Evolutionary conservation across 2,113 vertebrate genomes (phyloP).

Genomic region (Casuarius casuarius): DNA sequence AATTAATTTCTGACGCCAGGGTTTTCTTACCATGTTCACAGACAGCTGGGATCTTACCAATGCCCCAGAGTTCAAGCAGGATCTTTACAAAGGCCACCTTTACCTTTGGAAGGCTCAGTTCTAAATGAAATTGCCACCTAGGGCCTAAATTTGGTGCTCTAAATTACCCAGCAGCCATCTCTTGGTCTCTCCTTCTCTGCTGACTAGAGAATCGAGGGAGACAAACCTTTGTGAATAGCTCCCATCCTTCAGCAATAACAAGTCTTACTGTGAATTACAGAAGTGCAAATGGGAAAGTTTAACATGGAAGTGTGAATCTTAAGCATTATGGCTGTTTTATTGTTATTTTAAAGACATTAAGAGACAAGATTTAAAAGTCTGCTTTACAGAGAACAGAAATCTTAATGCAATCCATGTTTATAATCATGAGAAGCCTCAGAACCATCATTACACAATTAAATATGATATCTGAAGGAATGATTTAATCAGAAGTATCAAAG

Average conservation of each 20-base stretch:
- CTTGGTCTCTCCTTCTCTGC: background rate
- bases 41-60: accelerated
- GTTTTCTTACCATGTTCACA: background rate
- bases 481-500: background rate
- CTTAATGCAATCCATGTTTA: background rate
- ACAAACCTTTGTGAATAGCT: background rate
- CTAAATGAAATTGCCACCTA: background rate
- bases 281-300: background rate
- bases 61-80: background rate
- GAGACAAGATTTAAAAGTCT: background rate
- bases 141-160: background rate
- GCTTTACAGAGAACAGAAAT: background rate
- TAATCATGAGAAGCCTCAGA: background rate
- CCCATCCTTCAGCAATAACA: background rate
- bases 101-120: background rate
- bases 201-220: background rate
- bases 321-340: background rate
- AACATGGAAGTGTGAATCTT: background rate
- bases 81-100: background rate
- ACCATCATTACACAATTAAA: background rate
- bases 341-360: background rate
- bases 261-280: background rate
- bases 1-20: background rate
- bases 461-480: background rate
- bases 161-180: background rate